Conservation (phyloP, 1,140 invertebrate species). For the Heliothis subflexa region DNA sequence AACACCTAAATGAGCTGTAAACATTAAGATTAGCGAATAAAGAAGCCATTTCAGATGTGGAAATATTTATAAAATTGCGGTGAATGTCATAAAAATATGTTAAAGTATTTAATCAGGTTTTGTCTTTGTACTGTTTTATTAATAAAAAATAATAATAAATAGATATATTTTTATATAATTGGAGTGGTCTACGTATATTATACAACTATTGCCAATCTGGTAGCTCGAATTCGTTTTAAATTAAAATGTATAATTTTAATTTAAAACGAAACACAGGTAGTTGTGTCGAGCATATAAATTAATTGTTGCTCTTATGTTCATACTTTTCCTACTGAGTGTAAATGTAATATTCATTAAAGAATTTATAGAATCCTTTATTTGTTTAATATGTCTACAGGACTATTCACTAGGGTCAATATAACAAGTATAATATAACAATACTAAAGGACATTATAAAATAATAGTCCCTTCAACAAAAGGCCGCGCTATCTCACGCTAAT, state of each 20-base stretch:
- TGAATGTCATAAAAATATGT: constrained; percentile 20
- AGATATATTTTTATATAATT: background rate
- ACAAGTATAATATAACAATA: background rate
- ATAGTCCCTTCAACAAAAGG: background rate
- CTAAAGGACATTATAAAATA: background rate
- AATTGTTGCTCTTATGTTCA: too few species aligned
- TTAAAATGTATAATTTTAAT: too few species aligned
- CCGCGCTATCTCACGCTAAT: constrained; percentile 58
- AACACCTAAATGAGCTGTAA: constrained; percentile 20
- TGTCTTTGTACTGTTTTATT: background rate
- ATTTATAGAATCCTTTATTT: background rate
- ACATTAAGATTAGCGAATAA: constrained; percentile 39
- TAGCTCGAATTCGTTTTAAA: too few species aligned
- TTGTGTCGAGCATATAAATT: too few species aligned
- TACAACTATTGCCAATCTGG: too few species aligned
- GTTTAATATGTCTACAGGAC: background rate
- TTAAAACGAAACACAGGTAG: too few species aligned
- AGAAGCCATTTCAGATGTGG: constrained; percentile 5
- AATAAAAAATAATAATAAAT: background rate
- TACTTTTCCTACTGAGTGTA: too few species aligned
- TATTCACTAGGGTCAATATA: background rate
- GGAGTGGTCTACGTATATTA: too few species aligned
- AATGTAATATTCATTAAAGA: too few species aligned
- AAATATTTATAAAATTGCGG: background rate
- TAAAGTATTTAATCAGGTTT: background rate